Evolutionary conservation across 2,113 vertebrate species (phyloP).

Genomic region (Rhodinocichla rosea): DNA sequence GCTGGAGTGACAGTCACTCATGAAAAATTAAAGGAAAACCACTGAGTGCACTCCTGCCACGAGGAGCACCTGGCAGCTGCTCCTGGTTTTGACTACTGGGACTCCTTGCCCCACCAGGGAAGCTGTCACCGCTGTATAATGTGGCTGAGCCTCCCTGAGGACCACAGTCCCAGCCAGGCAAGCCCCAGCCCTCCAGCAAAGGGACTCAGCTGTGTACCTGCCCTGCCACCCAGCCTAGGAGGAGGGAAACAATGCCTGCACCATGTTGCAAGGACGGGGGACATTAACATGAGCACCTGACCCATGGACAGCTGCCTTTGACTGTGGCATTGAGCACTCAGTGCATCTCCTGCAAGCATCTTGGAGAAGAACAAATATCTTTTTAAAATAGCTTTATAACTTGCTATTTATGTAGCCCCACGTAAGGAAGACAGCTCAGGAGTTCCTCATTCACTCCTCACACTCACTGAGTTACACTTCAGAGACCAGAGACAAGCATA

Average conservation of each 20-base stretch:
- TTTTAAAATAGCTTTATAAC: background rate
- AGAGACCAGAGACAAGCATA: background rate
- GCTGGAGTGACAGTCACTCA: background rate
- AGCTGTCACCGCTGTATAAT: rapidly evolving
- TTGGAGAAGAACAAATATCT: background rate
- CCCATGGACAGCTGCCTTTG: no score
- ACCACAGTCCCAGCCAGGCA: background rate
- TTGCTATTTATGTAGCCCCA: background rate
- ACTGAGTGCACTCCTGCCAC: background rate
- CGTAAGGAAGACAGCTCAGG: background rate
- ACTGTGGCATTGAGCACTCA: background rate
- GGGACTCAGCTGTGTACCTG: background rate
- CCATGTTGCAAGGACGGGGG: rapidly evolving
- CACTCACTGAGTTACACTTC: background rate
- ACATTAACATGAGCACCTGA: background rate
- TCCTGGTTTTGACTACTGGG: background rate
- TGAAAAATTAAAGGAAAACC: background rate
- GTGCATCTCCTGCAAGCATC: background rate
- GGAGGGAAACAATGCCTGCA: background rate
- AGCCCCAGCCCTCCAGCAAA: background rate
- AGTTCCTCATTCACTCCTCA: background rate
- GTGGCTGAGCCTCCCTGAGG: background rate
- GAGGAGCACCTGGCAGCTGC: background rate
- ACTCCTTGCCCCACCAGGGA: background rate
- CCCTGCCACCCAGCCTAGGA: background rate